A percentile compares a stretch with the other conserved stretches of the same genome.
These are phyloP conservation scores for Hydroisotoma schaefferi DNA, from an alignment of 2,888 invertebrate genomes.

Conservation along the genomic window DNA sequence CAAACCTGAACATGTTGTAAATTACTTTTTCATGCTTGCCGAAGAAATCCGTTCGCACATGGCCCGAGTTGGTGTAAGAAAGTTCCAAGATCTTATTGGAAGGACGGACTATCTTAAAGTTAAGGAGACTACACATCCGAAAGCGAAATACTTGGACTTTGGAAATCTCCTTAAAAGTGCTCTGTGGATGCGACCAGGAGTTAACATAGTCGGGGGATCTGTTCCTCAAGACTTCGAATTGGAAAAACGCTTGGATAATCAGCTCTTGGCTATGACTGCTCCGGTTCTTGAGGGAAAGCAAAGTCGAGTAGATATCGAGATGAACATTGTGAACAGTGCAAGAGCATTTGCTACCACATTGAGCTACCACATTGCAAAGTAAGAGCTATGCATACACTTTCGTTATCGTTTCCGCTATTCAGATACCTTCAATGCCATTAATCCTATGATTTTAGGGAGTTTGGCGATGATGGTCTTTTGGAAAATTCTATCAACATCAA, in stretches of 20 bases:
- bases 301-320: conserved; percentile 65
- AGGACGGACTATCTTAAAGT: conserved; percentile 82
- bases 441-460: conserved; percentile 62
- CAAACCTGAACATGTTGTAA: conserved; percentile 94
- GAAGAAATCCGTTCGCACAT: conserved; percentile 92
- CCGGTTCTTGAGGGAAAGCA: conserved; percentile 71
- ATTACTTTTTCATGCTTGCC: conserved; percentile 95
- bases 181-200: conserved; percentile 79
- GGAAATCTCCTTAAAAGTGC: conserved; percentile 84
- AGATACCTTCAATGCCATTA: neutral
- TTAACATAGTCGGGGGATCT: conserved; percentile 85
- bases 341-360: conserved; percentile 90
- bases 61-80: conserved; percentile 83
- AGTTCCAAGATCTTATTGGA: conserved; percentile 86
- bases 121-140: conserved; percentile 67
- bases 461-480: conserved; percentile 80
- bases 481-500: conserved; percentile 74
- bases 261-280: conserved; percentile 67
- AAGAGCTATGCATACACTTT: conserved; percentile 51
- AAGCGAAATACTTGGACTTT: conserved; percentile 81
- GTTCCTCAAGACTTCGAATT: conserved; percentile 78
- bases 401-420: neutral
- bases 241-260: conserved; percentile 76
- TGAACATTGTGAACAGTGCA: conserved; percentile 84
- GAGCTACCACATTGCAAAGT: conserved; percentile 92